Evolutionary conservation across 2,797 vertebrate species (phyloP).

Genomic region (Perodicticus potto): DNA sequence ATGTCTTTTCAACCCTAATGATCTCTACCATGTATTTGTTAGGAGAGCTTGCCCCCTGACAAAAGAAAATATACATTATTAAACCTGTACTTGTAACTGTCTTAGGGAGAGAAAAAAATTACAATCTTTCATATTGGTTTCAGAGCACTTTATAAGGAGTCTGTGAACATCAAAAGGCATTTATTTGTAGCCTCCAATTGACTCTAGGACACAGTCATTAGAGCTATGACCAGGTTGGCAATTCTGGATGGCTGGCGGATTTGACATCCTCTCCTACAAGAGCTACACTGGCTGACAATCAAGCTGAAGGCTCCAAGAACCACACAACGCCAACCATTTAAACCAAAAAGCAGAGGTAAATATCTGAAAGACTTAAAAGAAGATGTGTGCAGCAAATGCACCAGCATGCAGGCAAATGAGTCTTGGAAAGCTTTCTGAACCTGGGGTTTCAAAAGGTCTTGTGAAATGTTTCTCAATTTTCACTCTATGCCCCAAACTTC

Average conservation of each 20-base stretch:
- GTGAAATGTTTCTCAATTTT: conserved; percentile 64
- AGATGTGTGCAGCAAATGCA: background rate
- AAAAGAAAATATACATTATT: conserved; percentile 46
- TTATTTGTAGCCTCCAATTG: conserved; percentile 54
- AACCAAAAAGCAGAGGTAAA: conserved; percentile 62
- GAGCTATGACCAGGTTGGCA: conserved; percentile 7
- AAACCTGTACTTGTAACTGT: conserved; percentile 52
- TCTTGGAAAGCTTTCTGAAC: conserved; percentile 57
- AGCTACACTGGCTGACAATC: conserved; percentile 35
- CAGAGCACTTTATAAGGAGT: conserved; percentile 59
- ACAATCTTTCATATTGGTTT: conserved; percentile 33
- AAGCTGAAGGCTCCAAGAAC: conserved; percentile 50
- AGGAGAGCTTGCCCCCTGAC: background rate
- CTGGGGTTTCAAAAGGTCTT: conserved; percentile 32
- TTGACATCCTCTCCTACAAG: conserved; percentile 63
- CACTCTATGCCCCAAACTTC: conserved; percentile 40
- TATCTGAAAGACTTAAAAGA: conserved; percentile 32
- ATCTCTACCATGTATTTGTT: conserved; percentile 27
- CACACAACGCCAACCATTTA: conserved; percentile 14
- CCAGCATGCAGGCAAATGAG: background rate
- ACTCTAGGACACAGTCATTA: conserved; percentile 60
- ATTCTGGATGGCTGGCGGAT: conserved; percentile 30
- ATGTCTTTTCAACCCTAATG: background rate
- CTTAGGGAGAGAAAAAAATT: conserved; percentile 44
- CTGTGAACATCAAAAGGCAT: conserved; percentile 12